These are phyloP conservation scores for Corythornis vintsioides DNA, from an alignment of 2,113 vertebrate genomes.

Conservation along the genomic window DNA sequence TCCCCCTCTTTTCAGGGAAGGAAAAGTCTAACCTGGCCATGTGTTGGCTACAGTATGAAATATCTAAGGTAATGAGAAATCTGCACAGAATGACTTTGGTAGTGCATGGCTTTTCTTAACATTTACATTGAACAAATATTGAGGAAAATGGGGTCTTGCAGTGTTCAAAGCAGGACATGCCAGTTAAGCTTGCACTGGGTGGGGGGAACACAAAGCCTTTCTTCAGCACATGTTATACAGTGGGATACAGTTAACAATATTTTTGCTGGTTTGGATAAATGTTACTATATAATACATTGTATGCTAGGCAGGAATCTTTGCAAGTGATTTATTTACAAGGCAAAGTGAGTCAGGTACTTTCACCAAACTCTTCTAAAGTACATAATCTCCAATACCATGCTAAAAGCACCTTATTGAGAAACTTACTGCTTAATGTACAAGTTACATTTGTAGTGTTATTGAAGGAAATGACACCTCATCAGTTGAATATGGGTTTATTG, in stretches of 20 bases:
- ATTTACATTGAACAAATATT: background rate
- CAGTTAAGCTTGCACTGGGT: background rate
- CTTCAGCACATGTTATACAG: background rate
- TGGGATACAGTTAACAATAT: background rate
- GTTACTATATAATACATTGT: background rate
- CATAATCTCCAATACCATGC: background rate
- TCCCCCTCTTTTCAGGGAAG: slow-evolving; percentile 76
- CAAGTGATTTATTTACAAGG: background rate
- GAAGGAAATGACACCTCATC: background rate
- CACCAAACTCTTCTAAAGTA: background rate
- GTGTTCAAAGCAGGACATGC: background rate
- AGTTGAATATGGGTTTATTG: background rate
- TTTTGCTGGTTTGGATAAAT: background rate
- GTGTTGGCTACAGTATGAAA: slow-evolving; percentile 90
- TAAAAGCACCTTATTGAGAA: background rate
- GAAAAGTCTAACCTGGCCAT: slow-evolving; percentile 79
- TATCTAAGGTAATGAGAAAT: slow-evolving; percentile 83
- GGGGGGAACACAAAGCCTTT: background rate
- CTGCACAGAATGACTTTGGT: background rate
- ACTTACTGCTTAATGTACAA: background rate
- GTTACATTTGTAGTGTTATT: background rate
- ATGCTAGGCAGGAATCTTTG: background rate
- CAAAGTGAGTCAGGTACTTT: background rate
- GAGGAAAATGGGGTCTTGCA: background rate
- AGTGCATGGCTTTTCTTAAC: background rate